These are phyloP conservation scores for Caenorhabditis afra DNA, from an alignment of 2,888 invertebrate species.

Conservation along the genomic window DNA sequence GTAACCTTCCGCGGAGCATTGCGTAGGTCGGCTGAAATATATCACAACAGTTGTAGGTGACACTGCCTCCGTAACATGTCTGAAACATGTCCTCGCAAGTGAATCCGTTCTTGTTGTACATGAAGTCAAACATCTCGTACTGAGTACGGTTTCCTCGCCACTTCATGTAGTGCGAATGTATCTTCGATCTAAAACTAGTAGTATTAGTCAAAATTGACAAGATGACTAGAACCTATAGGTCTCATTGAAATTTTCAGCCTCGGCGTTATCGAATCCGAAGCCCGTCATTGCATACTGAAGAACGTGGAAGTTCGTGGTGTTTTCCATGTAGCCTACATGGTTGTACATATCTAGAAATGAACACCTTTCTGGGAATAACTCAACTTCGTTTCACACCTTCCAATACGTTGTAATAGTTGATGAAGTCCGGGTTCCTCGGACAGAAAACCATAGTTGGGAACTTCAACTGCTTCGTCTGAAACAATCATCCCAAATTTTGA, in stretches of 20 bases:
- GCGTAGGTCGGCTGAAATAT: slow-evolving; percentile 65
- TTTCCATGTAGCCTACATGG: slow-evolving; percentile 49
- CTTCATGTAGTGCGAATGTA: slow-evolving; percentile 29
- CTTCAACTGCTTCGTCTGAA: slow-evolving; percentile 52
- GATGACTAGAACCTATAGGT: slow-evolving; percentile 37
- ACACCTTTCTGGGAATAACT: no score
- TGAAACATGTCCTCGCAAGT: slow-evolving; percentile 60
- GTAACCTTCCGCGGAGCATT: slow-evolving; percentile 65
- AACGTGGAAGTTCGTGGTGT: slow-evolving; percentile 48
- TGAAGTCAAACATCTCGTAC: slow-evolving; percentile 63
- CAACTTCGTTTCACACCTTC: slow-evolving; percentile 33
- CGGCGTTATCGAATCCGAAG: slow-evolving; percentile 52
- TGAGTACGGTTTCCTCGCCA: slow-evolving; percentile 59
- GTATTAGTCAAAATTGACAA: not conserved
- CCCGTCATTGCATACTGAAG: slow-evolving; percentile 57
- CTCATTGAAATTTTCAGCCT: slow-evolving; percentile 43
- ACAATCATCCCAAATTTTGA: not conserved
- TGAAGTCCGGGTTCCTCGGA: slow-evolving; percentile 62
- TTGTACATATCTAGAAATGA: slow-evolving; percentile 54
- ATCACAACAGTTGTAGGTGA: slow-evolving; percentile 61
- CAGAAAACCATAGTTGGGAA: slow-evolving; percentile 66
- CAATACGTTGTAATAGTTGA: slow-evolving; percentile 60
- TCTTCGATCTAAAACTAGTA: slow-evolving; percentile 19
- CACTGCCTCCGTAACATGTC: slow-evolving; percentile 62
- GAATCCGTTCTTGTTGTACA: slow-evolving; percentile 56